Evolutionary conservation across 2,113 vertebrate genomes (phyloP).

Genomic region (Melanostigma gelatinosum): DNA sequence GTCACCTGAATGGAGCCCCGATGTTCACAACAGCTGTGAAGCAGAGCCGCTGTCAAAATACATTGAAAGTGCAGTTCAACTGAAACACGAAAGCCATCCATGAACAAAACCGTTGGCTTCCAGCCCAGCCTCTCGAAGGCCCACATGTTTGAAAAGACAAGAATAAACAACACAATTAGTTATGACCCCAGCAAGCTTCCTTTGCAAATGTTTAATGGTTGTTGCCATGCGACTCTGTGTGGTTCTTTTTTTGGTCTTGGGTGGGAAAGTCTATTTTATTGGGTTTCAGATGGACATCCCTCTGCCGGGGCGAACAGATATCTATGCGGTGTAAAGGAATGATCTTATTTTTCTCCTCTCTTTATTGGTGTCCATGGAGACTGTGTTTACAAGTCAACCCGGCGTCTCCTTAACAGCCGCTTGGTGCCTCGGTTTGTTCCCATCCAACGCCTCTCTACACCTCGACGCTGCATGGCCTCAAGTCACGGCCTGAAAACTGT

Average conservation of each 20-base stretch:
- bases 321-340: slow-evolving; percentile 15
- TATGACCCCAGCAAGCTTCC: slow-evolving; percentile 36
- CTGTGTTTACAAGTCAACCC: slow-evolving; percentile 10
- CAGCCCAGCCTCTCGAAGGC: slow-evolving; percentile 36
- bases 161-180: slow-evolving; percentile 53
- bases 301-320: slow-evolving; percentile 1
- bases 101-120: slow-evolving; percentile 59
- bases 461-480: background rate
- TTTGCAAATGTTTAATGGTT: slow-evolving; percentile 42
- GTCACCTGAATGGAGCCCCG: slow-evolving; percentile 30
- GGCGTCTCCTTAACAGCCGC: background rate
- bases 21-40: slow-evolving; percentile 23
- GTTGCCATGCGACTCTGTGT: slow-evolving; percentile 41
- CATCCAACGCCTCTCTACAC: background rate
- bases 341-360: slow-evolving; percentile 6
- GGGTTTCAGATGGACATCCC: background rate
- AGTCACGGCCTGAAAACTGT: background rate
- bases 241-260: slow-evolving; percentile 4
- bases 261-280: slow-evolving; percentile 55
- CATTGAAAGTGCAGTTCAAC: slow-evolving; percentile 36
- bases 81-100: slow-evolving; percentile 30
- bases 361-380: slow-evolving; percentile 35
- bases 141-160: slow-evolving; percentile 44
- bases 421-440: background rate
- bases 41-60: slow-evolving; percentile 21